Percentiles rank a stretch among this genome's conserved stretches.
Conservation (phyloP, 2,113 vertebrate genomes). For the Cacatua alba region DNA sequence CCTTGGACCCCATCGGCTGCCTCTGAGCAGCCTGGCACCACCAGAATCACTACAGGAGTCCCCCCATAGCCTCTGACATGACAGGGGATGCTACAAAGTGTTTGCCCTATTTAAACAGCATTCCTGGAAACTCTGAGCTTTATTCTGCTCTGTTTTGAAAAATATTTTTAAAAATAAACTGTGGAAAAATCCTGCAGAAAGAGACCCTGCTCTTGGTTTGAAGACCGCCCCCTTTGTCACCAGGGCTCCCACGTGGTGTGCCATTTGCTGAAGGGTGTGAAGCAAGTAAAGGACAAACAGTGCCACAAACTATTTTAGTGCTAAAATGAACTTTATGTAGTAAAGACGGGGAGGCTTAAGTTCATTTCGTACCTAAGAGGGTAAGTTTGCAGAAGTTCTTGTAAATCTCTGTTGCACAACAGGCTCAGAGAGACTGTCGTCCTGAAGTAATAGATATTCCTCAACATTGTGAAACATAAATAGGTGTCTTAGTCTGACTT, state of each 20-base stretch:
- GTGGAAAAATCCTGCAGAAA: neutral
- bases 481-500: slow-evolving; percentile 51
- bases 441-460: slow-evolving; percentile 53
- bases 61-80: neutral
- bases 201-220: fast-evolving
- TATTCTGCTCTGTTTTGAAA: neutral
- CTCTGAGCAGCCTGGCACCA: neutral
- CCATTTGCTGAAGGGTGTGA: neutral
- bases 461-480: slow-evolving; percentile 58
- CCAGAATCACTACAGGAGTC: fast-evolving
- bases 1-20: neutral
- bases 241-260: neutral
- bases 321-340: slow-evolving; percentile 51
- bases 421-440: neutral
- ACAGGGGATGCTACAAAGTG: fast-evolving
- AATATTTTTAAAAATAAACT: neutral
- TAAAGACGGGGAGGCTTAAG: slow-evolving; percentile 33
- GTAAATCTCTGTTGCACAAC: slow-evolving; percentile 53
- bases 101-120: neutral
- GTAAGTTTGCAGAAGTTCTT: slow-evolving; percentile 54
- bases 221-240: neutral
- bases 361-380: slow-evolving; percentile 34
- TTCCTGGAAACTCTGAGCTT: neutral
- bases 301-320: neutral
- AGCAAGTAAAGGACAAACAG: slow-evolving; percentile 22